These are phyloP conservation scores for Ivindomyrus marchei DNA, from an alignment of 2,113 vertebrate genomes.

Conservation along the genomic window DNA sequence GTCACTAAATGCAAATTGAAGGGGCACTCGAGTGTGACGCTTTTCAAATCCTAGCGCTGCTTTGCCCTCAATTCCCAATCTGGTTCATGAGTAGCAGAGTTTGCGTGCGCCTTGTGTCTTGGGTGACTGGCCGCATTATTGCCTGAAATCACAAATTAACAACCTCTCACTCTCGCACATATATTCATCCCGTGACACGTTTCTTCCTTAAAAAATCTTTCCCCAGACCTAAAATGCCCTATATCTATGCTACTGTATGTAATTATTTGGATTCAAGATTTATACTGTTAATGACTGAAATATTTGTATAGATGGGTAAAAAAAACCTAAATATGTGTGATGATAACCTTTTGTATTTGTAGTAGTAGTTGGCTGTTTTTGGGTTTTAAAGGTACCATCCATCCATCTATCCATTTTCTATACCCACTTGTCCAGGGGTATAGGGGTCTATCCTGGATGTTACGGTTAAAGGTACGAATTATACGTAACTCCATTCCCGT, in stretches of 20 bases:
- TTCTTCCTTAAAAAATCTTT: neutral
- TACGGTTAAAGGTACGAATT: neutral
- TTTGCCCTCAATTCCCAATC: constrained; percentile 53
- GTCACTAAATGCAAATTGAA: constrained; percentile 42
- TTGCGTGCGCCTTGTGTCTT: constrained; percentile 45
- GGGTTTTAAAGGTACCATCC: neutral
- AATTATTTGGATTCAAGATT: neutral
- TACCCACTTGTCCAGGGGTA: neutral
- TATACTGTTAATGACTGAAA: neutral
- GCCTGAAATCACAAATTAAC: constrained; percentile 58
- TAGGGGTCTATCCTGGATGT: neutral
- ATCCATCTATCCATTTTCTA: neutral
- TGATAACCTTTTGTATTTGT: neutral
- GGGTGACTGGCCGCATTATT: constrained; percentile 61
- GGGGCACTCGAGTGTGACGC: constrained; percentile 35
- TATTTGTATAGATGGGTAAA: neutral
- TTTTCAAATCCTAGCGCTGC: constrained; percentile 45
- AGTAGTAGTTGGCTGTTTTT: neutral
- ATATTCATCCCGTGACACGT: neutral
- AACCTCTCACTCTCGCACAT: constrained; percentile 25
- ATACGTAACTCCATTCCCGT: neutral
- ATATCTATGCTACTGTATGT: neutral
- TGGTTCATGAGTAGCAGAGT: constrained; percentile 50
- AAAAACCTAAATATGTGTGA: neutral
- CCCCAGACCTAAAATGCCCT: neutral